Base-by-base conservation (phyloP, 2,113 vertebrate species). In the Sinocyclocheilus anshuiensis region DNA sequence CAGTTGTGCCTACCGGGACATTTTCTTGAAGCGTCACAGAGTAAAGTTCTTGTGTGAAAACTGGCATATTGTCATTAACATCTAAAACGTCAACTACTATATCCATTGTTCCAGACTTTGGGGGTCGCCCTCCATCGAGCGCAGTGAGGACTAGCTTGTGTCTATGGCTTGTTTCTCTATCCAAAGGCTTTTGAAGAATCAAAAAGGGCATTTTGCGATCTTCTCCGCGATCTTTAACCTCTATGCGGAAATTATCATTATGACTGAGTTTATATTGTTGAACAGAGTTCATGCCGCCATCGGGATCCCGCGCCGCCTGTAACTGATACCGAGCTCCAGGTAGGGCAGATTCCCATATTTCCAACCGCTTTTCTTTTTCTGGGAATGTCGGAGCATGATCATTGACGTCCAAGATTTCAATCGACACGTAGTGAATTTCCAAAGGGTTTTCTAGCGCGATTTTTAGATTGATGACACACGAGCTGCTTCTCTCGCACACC, bases 361-460 rank as follows among this genome's bases (percentile, higher is more conserved):
- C 92, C 1, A 94, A 80, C 1, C 18, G 83, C 53, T 77, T 78
- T 29, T 92, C 88, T 6, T 79, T 86, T 6, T 83, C 61, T 0
- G 81, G 22, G 16, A 94, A 94, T 4, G 16, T 82, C 1, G 94
- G 94, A 9, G 88, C 77, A 48, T 95, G 90, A 5, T 95, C 94
- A 15, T 95, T 95, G 0, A 94, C 84, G 83, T 95, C 94, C 55
- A 91, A 4, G n/a, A 95, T 81, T 39, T 94, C 94, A 4, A 95
- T 88, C 2, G 72, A 3, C 0, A 93, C 87, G 48, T 93, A 92
- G 85, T 94, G 92, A 26, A 94, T 89, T 65, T 94, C 94, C 5
- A 94, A 86, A 0, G 94, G 93, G 20, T 94, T 93, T 91, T 95
- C 93, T 12, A 94, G 80, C 0, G 93, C 93, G 0, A 89, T 87